phyloP scores from a whole-genome alignment of 1,140 invertebrate species.

The Cyrtorhinus lividipennis region DNA sequence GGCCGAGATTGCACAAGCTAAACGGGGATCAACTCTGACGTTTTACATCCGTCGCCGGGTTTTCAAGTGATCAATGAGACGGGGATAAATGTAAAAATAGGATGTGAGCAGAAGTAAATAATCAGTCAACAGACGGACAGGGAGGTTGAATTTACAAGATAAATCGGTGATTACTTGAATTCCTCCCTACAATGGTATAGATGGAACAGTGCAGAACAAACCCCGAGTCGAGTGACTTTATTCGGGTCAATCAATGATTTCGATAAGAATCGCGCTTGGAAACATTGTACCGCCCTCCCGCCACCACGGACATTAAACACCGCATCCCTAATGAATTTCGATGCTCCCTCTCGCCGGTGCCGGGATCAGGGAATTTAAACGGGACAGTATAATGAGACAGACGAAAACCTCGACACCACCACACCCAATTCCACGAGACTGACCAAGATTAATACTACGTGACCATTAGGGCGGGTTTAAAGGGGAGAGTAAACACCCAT shows the following conservation, averaged over 20 bases:
- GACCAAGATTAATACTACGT: background rate
- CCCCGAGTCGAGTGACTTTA: too few relatives aligned
- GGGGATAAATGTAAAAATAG: too few relatives aligned
- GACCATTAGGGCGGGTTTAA: background rate
- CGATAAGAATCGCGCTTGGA: constrained; percentile 6
- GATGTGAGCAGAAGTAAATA: too few relatives aligned
- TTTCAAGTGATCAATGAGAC: too few relatives aligned
- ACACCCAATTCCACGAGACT: background rate
- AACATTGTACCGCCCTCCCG: background rate
- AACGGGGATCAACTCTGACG: too few relatives aligned
- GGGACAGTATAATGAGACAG: background rate
- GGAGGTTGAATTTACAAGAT: too few relatives aligned
- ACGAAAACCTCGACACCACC: background rate
- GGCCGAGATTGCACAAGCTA: too few relatives aligned
- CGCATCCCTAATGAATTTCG: constrained; percentile 2
- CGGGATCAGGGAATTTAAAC: background rate
- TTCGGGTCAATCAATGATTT: constrained; percentile 3
- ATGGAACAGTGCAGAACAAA: too few relatives aligned
- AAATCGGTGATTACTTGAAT: too few relatives aligned
- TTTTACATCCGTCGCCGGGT: too few relatives aligned
- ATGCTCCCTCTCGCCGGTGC: background rate
- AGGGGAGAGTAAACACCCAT: background rate
- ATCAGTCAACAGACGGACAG: too few relatives aligned
- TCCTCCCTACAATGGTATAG: too few relatives aligned
- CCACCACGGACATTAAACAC: constrained; percentile 1